Base-by-base conservation (phyloP, 2,797 vertebrate genomes). In the Betta splendens region DNA sequence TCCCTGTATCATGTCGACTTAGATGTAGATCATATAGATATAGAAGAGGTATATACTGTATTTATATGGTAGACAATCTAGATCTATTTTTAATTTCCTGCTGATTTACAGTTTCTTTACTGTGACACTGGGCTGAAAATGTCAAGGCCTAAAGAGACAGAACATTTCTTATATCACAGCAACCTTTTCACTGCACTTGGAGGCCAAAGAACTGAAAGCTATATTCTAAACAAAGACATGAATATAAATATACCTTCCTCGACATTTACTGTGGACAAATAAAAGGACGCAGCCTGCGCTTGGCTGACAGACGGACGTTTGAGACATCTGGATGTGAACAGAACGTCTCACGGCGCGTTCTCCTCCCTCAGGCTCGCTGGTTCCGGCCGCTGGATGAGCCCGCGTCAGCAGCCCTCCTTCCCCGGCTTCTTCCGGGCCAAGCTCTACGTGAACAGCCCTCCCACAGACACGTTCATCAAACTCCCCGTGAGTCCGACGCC, bases 401-500 rank as follows among this genome's bases (percentile, higher is more conserved):
- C 91, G 36, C 88, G 85, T 0, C 87, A 94, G 56, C 85, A 55
- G 11, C 91, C 89, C 0, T 45, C 72, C 0, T 90, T 92, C 13
- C 96, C 96, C 0, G 91, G 89, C 0, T 98, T 98, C 59, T 96
- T 95, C 70, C 87, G 92, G 0, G 91, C 87, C 3, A 86, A 16
- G 54, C 80, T 97, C 21, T 61, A 89, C 7, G 81, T 95, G 50
- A 85, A 83, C 21, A 68, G 80, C 8, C 49, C 78, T 36, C 93
- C 94, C 2, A 85, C 71, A 46, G 94, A 96, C 83, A 97, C 94
- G 10, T 98, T 95, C 82, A 28, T 99, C 75, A 95, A 94, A 75
- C 90, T 96, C 7, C 91, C 94, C 80, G 96, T 94, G 63, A 86
- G 87, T 78, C 25, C 5, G 7, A 52, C 20, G 35, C 23, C 1